Evolutionary conservation across 37 sponge, comb jelly and placozoan species (phyloP), one percentile per base, ranked within the genome.

Genomic region (Cliona cf. orientalis): DNA sequence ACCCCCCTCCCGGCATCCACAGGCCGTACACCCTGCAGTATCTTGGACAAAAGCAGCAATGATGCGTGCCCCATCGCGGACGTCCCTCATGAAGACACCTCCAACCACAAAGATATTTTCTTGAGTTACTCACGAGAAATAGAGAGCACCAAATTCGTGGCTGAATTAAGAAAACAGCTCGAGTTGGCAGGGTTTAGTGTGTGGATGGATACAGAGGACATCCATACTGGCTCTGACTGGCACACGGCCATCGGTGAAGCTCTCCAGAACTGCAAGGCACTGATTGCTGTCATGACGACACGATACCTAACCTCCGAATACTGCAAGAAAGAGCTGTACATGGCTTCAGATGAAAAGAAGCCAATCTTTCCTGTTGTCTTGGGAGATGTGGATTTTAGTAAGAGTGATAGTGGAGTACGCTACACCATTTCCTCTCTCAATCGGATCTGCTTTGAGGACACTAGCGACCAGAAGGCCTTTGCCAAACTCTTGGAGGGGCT

Each of bases 191-290:
- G 84, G 35, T 71, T 78, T 64, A n/a, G 40, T 29, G 79, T 85
- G 43, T 90, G 91, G 91, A 32, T 90, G 78, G 91, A 90, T 65
- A 62, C 40, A 6, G 63, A 79, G 22, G 86, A 90, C 56, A 85
- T 90, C 25, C 60, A 57, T 3, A 70, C 81, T 5, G 91, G 91
- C 36, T 35, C 41, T 2, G 90, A 89, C 43, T 89, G 90, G 90
- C 79, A 84, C 66, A 76, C 42, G 39, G 90, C 84, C 41, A 89
- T 89, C 34, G 84, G 84, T 7, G 87, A 32, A 3, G 90, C 80
- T 0, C 69, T 89, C 58, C 69, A 84, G 17, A 14, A 57, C 26
- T 89, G 90, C 80, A 38, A 56, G 6, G 85, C 85, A 58, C 59
- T 89, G 25, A 23, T 89, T 26, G 46, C 73, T 22, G 79, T 89